A percentile compares a stretch with the other conserved stretches of the same genome.
These are phyloP conservation scores for Eurosta solidaginis DNA, from an alignment of 1,140 invertebrate genomes.

Conservation along the genomic window DNA sequence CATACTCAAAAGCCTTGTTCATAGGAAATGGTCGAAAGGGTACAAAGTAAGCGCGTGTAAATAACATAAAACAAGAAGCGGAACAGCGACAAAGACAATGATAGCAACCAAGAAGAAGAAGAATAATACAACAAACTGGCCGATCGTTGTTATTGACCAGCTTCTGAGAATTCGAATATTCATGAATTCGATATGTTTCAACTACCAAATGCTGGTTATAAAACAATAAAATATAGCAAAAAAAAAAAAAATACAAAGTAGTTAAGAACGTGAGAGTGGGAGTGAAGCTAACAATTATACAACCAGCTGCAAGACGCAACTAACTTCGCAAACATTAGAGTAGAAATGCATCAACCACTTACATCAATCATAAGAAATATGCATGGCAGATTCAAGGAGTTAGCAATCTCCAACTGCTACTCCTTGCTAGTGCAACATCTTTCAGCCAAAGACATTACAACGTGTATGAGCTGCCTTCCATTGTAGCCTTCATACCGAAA, in stretches of 20 bases:
- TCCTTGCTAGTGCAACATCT: no score
- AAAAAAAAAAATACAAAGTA: not conserved
- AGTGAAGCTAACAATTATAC: no score
- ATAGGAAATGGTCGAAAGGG: not conserved
- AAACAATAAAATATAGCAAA: conserved; percentile 20
- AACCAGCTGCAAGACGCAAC: no score
- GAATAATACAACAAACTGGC: not conserved
- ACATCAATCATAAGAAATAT: no score
- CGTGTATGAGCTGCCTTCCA: no score
- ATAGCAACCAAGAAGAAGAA: not conserved
- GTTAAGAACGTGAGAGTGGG: not conserved
- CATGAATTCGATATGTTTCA: conserved; percentile 24
- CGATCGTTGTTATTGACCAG: not conserved
- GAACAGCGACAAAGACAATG: no score
- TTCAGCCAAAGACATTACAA: no score
- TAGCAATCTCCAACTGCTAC: no score
- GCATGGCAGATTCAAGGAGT: no score
- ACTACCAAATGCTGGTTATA: conserved; percentile 1
- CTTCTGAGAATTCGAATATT: conserved; percentile 1
- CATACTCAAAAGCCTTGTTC: not conserved
- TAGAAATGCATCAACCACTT: no score
- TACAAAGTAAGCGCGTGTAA: not conserved
- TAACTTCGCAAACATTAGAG: no score
- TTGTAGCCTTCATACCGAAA: no score
- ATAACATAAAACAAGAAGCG: not conserved